Evolutionary conservation across 2,113 vertebrate species (phyloP).

Genomic region (Diadophis punctatus): DNA sequence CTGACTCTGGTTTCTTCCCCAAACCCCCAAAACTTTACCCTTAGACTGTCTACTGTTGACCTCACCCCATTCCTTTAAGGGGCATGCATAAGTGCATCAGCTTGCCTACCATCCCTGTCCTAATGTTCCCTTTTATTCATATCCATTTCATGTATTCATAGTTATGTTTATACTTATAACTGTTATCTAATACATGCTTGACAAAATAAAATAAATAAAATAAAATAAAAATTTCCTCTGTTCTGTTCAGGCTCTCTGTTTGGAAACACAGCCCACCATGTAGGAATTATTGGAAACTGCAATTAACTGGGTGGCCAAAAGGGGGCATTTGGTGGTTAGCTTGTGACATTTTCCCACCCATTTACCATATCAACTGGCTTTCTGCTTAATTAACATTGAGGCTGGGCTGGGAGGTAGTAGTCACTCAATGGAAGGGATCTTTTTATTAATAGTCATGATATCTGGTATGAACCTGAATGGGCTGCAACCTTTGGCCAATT

Average conservation of each 20-base stretch:
- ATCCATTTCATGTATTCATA: too few relatives aligned
- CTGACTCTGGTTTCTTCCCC: too few relatives aligned
- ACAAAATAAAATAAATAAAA: too few relatives aligned
- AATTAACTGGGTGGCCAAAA: not conserved
- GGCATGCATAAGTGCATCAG: too few relatives aligned
- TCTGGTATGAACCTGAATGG: not conserved
- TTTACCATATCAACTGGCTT: not conserved
- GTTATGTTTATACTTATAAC: too few relatives aligned
- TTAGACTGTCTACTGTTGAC: too few relatives aligned
- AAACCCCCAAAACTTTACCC: too few relatives aligned
- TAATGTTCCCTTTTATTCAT: too few relatives aligned
- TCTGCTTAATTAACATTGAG: not conserved
- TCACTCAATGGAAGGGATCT: not conserved
- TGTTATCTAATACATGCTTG: too few relatives aligned
- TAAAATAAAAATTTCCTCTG: too few relatives aligned
- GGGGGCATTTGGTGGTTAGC: not conserved
- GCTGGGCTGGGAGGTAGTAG: not conserved
- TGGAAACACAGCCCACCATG: not conserved
- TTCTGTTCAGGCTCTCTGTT: not conserved
- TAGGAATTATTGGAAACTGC: not conserved
- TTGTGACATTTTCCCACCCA: not conserved
- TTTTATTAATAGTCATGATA: not conserved
- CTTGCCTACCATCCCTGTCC: too few relatives aligned
- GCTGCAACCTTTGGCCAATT: not conserved
- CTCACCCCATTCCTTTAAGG: too few relatives aligned